Conservation (phyloP, 2,888 invertebrate genomes). For the Caenorhabditis japonica region DNA sequence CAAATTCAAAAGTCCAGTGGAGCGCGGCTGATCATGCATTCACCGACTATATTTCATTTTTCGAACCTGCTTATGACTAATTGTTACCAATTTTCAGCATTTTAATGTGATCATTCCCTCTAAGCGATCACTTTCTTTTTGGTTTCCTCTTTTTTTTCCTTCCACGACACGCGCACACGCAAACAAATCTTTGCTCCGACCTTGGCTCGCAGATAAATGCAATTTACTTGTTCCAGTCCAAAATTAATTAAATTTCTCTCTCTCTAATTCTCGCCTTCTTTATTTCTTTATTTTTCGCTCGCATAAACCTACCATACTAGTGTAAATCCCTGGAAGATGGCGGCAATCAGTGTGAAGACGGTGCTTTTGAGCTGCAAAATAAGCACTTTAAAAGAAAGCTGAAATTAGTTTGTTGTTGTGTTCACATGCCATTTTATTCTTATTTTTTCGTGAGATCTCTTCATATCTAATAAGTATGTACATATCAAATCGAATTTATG, state of each 20-base stretch:
- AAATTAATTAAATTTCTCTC: conserved; percentile 38
- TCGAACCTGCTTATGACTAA: no score
- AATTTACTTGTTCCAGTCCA: conserved; percentile 38
- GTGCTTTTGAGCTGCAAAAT: conserved; percentile 73
- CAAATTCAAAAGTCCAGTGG: no score
- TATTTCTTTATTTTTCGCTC: conserved; percentile 3
- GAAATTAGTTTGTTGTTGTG: no score
- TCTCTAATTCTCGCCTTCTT: conserved; percentile 8
- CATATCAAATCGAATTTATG: conserved; percentile 47
- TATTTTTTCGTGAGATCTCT: no score
- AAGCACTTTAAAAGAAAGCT: conserved; percentile 6
- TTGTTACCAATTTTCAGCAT: conserved; percentile 20
- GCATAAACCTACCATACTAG: conserved; percentile 67
- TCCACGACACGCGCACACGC: conserved; percentile 5
- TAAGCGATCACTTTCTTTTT: background rate
- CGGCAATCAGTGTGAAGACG: conserved; percentile 67
- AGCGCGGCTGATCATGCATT: no score
- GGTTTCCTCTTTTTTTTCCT: conserved; percentile 1
- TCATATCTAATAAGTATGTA: conserved; percentile 27
- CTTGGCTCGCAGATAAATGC: conserved; percentile 42
- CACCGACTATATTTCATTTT: no score
- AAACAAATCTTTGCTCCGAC: conserved; percentile 38
- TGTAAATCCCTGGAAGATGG: conserved; percentile 68
- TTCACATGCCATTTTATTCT: no score
- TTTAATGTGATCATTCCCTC: conserved; percentile 1